Percentiles rank a stretch among this genome's conserved stretches.
phyloP scores from a whole-genome alignment of 2,113 vertebrate species.

The Xiphias gladius region DNA sequence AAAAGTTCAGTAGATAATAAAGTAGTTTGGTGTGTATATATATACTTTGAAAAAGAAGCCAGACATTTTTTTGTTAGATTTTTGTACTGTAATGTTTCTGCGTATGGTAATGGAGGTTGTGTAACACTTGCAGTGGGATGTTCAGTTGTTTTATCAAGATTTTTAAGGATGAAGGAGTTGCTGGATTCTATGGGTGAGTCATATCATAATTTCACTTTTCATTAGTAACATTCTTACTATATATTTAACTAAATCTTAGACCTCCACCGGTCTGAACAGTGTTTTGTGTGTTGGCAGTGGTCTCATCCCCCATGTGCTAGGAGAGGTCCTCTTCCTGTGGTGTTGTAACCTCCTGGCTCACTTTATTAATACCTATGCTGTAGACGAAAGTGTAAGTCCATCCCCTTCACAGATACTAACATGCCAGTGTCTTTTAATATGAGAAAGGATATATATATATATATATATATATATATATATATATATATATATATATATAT shows the following conservation, averaged over 20 bases:
- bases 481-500: no score
- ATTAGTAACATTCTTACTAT: background rate
- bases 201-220: background rate
- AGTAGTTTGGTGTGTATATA: no score
- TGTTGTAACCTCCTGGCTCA: conserved; percentile 93
- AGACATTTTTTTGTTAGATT: no score
- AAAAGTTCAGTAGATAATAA: no score
- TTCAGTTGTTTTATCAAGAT: conserved; percentile 88
- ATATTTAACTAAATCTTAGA: background rate
- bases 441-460: no score
- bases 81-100: background rate
- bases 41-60: no score
- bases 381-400: conserved; percentile 91
- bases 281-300: conserved; percentile 82
- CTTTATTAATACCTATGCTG: conserved; percentile 92
- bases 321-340: conserved; percentile 93
- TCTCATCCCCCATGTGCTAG: conserved; percentile 90
- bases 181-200: conserved; percentile 92
- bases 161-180: conserved; percentile 90
- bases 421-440: background rate
- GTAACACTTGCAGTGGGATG: conserved; percentile 81
- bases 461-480: no score
- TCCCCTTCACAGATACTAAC: background rate
- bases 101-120: background rate
- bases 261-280: background rate